These are phyloP conservation scores for Arctia plantaginis DNA, from an alignment of 2,888 invertebrate genomes.

Conservation along the genomic window DNA sequence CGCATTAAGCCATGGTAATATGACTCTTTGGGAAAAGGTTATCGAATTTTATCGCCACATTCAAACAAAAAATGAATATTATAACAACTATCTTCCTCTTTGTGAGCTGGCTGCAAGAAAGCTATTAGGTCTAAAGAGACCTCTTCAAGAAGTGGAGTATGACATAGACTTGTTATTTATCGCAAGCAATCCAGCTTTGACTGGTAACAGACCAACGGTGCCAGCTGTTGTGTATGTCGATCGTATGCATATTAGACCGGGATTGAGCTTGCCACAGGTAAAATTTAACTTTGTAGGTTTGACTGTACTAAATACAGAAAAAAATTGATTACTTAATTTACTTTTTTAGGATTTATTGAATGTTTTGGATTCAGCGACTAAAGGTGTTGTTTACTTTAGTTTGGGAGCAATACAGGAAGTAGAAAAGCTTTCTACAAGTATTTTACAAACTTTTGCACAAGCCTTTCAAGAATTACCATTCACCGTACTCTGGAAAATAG, in stretches of 20 bases:
- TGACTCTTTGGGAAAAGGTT: conserved; percentile 76
- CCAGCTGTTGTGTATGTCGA: conserved; percentile 76
- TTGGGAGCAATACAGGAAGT: conserved; percentile 82
- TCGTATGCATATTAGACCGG: conserved; percentile 76
- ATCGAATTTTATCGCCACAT: conserved; percentile 69
- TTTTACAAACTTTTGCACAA: conserved; percentile 73
- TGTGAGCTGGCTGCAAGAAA: conserved; percentile 75
- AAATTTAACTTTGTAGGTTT: conserved; percentile 7
- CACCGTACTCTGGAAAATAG: conserved; percentile 85
- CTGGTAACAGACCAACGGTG: conserved; percentile 75
- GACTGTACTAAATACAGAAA: neutral
- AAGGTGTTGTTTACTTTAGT: conserved; percentile 83
- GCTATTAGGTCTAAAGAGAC: conserved; percentile 69
- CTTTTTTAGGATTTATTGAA: conserved; percentile 69
- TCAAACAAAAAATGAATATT: conserved; percentile 73
- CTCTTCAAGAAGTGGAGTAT: conserved; percentile 73
- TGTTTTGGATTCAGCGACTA: conserved; percentile 72
- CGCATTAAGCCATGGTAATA: conserved; percentile 71
- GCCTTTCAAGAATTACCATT: conserved; percentile 81
- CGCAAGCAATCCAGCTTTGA: conserved; percentile 72
- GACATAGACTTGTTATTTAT: conserved; percentile 79
- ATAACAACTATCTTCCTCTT: conserved; percentile 70
- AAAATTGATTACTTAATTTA: neutral
- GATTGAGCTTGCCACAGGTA: conserved; percentile 69
- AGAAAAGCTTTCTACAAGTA: conserved; percentile 70